phyloP scores from a whole-genome alignment of 2,888 invertebrate species.

The Tenthredo amoena region DNA sequence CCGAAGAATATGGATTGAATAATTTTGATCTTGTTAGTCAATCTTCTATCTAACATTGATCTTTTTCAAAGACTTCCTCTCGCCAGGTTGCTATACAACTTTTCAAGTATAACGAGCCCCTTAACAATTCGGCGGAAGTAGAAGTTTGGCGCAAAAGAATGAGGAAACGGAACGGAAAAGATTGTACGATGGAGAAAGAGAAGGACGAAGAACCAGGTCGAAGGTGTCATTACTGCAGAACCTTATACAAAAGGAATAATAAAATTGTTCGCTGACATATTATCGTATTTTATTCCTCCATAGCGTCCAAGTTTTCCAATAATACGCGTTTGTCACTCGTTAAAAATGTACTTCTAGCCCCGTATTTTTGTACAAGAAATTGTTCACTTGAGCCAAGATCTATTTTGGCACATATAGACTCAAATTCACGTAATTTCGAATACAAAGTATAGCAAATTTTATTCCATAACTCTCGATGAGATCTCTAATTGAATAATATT shows the following conservation, averaged over 20 bases:
- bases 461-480: not conserved
- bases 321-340: not conserved
- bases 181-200: not conserved
- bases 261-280: not conserved
- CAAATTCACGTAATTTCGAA: not conserved
- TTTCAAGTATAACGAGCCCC: slow-evolving; percentile 26
- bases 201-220: not conserved
- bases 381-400: not conserved
- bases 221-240: not conserved
- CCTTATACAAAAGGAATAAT: not conserved
- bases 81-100: slow-evolving; percentile 4
- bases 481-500: not conserved
- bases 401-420: not conserved
- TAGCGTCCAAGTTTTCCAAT: not conserved
- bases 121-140: not conserved
- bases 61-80: not conserved
- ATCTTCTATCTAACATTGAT: slow-evolving; percentile 7
- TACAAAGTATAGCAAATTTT: not conserved
- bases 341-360: not conserved
- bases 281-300: not conserved
- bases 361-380: not conserved
- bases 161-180: not conserved
- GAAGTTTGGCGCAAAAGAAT: not conserved
- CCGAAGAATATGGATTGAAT: not conserved
- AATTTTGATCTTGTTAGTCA: slow-evolving; percentile 27